phyloP scores from a whole-genome alignment of 1,140 invertebrate species.

The Danaus melanippus region DNA sequence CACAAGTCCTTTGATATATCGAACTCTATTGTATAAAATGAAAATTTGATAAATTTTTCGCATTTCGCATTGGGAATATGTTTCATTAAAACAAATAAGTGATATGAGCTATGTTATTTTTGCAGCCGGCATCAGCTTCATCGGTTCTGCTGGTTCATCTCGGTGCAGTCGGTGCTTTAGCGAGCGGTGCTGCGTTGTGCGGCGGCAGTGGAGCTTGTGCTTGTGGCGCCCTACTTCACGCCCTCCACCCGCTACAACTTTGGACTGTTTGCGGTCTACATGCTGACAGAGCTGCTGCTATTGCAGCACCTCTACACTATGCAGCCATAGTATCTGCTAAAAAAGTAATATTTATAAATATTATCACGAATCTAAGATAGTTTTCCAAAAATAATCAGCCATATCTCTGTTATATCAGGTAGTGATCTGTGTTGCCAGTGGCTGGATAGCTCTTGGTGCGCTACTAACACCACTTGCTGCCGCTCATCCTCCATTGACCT shows the following conservation, averaged over 20 bases:
- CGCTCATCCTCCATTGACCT: constrained; percentile 73
- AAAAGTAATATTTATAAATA: constrained; percentile 56
- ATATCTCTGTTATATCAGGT: constrained; percentile 53
- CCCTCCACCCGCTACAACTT: constrained; percentile 81
- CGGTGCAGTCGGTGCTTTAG: constrained; percentile 77
- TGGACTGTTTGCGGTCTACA: constrained; percentile 87
- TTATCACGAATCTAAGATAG: not conserved
- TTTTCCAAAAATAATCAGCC: constrained; percentile 3
- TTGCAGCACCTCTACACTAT: constrained; percentile 84
- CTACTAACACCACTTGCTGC: constrained; percentile 68
- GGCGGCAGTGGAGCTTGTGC: constrained; percentile 67
- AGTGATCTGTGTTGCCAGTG: constrained; percentile 65
- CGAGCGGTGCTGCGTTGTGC: constrained; percentile 74
- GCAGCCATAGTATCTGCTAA: constrained; percentile 79
- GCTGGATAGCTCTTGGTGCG: constrained; percentile 71
- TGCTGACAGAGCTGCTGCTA: constrained; percentile 85
- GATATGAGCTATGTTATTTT: constrained; percentile 27
- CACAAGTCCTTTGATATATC: too few relatives aligned
- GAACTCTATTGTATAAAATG: too few relatives aligned
- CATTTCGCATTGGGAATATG: too few relatives aligned
- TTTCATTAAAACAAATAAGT: too few relatives aligned
- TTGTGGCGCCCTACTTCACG: constrained; percentile 76
- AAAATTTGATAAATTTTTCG: too few relatives aligned
- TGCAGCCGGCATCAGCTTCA: constrained; percentile 77
- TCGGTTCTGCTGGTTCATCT: constrained; percentile 81